These are phyloP conservation scores for Campaea margaritaria DNA, from an alignment of 2,888 invertebrate species.

Conservation along the genomic window DNA sequence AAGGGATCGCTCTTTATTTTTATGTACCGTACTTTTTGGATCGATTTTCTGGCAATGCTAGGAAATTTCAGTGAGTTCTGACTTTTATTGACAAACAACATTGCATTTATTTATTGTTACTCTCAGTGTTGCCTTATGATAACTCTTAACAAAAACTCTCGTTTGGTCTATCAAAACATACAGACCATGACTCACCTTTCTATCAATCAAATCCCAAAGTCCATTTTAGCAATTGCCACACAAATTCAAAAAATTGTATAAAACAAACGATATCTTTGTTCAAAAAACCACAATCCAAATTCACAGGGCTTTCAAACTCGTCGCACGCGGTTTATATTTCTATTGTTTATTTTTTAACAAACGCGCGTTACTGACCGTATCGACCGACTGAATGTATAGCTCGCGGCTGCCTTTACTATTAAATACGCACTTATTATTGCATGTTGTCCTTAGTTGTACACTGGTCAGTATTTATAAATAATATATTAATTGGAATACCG, in stretches of 20 bases:
- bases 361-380: constrained; percentile 50
- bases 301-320: constrained; percentile 2
- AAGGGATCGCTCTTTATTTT: no score
- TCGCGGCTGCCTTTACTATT: constrained; percentile 49
- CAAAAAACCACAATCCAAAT: neutral
- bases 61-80: no score
- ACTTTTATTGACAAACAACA: no score
- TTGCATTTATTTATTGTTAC: no score
- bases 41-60: no score
- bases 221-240: constrained; percentile 1
- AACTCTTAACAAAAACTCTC: no score
- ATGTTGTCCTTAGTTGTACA: constrained; percentile 6
- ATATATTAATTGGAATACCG: constrained; percentile 17
- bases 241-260: neutral
- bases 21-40: no score
- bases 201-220: constrained; percentile 12
- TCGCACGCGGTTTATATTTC: constrained; percentile 6
- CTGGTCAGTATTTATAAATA: constrained; percentile 6
- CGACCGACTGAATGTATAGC: constrained; percentile 51
- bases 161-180: no score
- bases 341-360: constrained; percentile 33
- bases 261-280: neutral
- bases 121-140: no score
- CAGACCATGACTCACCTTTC: constrained; percentile 6
- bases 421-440: constrained; percentile 51